Percentiles rank a stretch among this genome's conserved stretches.
These are phyloP conservation scores for Phrynosoma blainvillii DNA, from an alignment of 2,113 vertebrate species.

Conservation along the genomic window DNA sequence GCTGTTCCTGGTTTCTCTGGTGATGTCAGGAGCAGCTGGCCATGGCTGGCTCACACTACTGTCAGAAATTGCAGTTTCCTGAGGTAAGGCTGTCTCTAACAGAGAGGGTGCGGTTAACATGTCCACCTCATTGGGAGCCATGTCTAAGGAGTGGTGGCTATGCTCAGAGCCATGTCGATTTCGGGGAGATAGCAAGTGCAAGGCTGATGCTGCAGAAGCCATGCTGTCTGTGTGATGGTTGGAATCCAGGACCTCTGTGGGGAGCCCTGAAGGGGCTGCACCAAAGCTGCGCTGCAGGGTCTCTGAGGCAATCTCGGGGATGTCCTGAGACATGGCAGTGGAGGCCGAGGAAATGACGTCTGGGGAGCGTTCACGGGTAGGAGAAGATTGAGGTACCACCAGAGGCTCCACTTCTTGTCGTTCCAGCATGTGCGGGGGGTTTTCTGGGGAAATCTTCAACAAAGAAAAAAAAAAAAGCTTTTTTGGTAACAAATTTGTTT, in stretches of 20 bases:
- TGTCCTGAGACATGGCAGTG: constrained; percentile 94
- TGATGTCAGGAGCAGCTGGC: constrained; percentile 97
- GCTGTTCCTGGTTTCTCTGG: constrained; percentile 93
- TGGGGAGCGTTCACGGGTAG: constrained; percentile 92
- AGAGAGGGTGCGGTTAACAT: constrained; percentile 86
- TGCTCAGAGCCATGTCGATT: constrained; percentile 78
- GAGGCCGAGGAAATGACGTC: constrained; percentile 98
- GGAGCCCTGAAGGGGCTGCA: constrained; percentile 54
- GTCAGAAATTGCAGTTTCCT: constrained; percentile 83
- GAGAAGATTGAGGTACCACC: constrained; percentile 87
- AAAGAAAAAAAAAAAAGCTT: neutral
- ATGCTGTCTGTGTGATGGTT: constrained; percentile 86
- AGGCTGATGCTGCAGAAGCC: constrained; percentile 91
- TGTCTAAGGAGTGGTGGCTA: constrained; percentile 83
- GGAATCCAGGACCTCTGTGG: constrained; percentile 74
- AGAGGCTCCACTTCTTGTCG: constrained; percentile 87
- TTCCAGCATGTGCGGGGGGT: constrained; percentile 81
- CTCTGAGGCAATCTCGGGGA: constrained; percentile 95
- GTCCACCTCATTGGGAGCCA: constrained; percentile 82
- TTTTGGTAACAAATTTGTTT: neutral
- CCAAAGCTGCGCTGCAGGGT: constrained; percentile 84
- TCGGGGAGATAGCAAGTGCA: constrained; percentile 88
- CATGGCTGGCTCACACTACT: constrained; percentile 83
- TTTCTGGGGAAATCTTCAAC: constrained; percentile 73
- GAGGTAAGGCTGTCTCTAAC: constrained; percentile 87